phyloP scores from a whole-genome alignment of 2,797 vertebrate genomes.

The Ceryle rudis region DNA sequence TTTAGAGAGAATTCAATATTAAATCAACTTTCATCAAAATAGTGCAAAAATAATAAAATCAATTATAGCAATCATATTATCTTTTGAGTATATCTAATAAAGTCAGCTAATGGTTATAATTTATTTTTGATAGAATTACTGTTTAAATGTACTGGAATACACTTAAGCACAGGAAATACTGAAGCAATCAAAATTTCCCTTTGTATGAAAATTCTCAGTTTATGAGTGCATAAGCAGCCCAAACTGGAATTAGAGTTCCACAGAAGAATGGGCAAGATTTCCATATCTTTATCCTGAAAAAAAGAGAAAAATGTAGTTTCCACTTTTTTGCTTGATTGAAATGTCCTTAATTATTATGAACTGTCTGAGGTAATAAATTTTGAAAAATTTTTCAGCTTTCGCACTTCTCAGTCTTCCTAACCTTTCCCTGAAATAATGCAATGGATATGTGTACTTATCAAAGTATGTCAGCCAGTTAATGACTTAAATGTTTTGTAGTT shows the following conservation, averaged over 20 bases:
- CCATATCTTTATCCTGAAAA: not conserved
- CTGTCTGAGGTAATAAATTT: not conserved
- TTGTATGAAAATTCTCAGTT: not conserved
- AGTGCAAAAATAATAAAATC: not conserved
- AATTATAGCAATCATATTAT: not conserved
- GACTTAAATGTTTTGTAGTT: not conserved
- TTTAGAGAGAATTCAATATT: not conserved
- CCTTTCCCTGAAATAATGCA: not conserved
- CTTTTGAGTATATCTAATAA: conserved; percentile 23
- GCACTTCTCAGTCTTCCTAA: not conserved
- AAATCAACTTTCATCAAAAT: not conserved
- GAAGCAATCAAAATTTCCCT: not conserved
- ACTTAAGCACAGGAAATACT: not conserved
- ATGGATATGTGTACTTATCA: rapidly evolving
- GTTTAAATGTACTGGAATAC: conserved; percentile 11
- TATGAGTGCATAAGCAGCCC: not conserved
- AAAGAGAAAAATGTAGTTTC: not conserved
- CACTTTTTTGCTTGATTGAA: not conserved
- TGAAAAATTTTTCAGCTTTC: not conserved
- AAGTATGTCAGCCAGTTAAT: not conserved
- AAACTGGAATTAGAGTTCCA: not conserved
- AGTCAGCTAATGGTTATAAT: conserved; percentile 37
- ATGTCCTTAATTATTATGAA: not conserved
- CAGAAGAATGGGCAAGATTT: not conserved
- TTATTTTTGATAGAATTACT: conserved; percentile 11